Conservation (phyloP, 2,888 invertebrate genomes). For the Teleogryllus oceanicus region DNA sequence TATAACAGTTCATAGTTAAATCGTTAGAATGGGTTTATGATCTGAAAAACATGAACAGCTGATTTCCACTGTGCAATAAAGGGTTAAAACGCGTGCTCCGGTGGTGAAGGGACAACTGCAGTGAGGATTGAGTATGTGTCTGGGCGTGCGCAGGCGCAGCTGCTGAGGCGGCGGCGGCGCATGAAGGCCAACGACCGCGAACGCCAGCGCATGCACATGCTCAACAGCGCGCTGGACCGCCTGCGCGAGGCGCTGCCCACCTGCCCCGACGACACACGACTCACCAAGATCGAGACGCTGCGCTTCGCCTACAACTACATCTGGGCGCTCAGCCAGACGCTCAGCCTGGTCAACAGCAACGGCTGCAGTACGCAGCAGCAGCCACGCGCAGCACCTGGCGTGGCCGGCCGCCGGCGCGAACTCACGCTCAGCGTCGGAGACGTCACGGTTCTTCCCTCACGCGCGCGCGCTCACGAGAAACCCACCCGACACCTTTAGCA, state of each 20-base stretch:
- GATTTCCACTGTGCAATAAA: too few relatives aligned
- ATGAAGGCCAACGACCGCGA: slow-evolving; percentile 93
- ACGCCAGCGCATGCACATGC: slow-evolving; percentile 89
- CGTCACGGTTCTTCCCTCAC: slow-evolving; percentile 58
- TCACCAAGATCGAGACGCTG: slow-evolving; percentile 93
- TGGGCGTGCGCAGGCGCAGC: slow-evolving; percentile 59
- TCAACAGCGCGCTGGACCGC: slow-evolving; percentile 82
- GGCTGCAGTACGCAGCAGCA: too few relatives aligned
- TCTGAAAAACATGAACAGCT: too few relatives aligned
- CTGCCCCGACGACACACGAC: slow-evolving; percentile 88
- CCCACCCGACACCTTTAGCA: too few relatives aligned
- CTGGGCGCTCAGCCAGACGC: slow-evolving; percentile 82
- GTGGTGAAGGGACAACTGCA: too few relatives aligned
- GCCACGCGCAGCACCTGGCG: slow-evolving; percentile 49
- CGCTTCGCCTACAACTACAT: slow-evolving; percentile 96
- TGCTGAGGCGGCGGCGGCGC: slow-evolving; percentile 78
- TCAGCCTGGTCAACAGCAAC: slow-evolving; percentile 52
- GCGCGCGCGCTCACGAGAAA: too few relatives aligned
- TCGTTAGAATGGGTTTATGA: too few relatives aligned
- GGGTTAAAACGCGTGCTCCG: too few relatives aligned
- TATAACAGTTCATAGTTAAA: too few relatives aligned
- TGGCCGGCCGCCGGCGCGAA: slow-evolving; percentile 54
- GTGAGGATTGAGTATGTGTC: neutral
- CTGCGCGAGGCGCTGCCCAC: slow-evolving; percentile 82
- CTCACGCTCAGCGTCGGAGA: slow-evolving; percentile 72